Conservation (phyloP, 2,113 vertebrate species). For the Numida meleagris region DNA sequence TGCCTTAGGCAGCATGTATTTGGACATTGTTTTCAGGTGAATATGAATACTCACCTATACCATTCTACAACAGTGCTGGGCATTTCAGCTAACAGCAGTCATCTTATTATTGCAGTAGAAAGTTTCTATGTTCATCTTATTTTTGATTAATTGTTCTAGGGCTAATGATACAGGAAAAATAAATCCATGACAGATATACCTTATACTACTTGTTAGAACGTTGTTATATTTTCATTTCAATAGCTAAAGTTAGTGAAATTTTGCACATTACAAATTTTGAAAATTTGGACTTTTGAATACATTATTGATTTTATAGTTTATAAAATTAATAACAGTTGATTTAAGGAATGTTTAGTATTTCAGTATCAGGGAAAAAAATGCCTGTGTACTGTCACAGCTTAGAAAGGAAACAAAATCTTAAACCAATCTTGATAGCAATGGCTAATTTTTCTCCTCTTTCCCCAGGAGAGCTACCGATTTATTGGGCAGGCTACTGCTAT, state of each 20-base stretch:
- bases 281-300: not conserved
- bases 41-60: not conserved
- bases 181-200: not conserved
- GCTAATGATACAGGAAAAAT: not conserved
- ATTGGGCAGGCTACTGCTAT: constrained; percentile 81
- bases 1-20: not conserved
- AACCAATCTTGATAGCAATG: not conserved
- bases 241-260: not conserved
- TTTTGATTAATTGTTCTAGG: not conserved
- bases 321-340: not conserved
- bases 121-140: not conserved
- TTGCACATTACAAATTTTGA: not conserved
- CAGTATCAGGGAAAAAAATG: not conserved
- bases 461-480: constrained; percentile 88
- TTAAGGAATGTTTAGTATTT: not conserved
- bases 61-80: not conserved
- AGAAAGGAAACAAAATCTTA: not conserved
- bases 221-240: not conserved
- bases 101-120: not conserved
- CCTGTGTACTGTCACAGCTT: not conserved
- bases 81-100: not conserved
- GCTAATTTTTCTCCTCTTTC: not conserved
- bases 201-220: not conserved
- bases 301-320: not conserved
- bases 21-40: not conserved